Conservation (phyloP, 2,113 vertebrate genomes). For the Ia io region DNA sequence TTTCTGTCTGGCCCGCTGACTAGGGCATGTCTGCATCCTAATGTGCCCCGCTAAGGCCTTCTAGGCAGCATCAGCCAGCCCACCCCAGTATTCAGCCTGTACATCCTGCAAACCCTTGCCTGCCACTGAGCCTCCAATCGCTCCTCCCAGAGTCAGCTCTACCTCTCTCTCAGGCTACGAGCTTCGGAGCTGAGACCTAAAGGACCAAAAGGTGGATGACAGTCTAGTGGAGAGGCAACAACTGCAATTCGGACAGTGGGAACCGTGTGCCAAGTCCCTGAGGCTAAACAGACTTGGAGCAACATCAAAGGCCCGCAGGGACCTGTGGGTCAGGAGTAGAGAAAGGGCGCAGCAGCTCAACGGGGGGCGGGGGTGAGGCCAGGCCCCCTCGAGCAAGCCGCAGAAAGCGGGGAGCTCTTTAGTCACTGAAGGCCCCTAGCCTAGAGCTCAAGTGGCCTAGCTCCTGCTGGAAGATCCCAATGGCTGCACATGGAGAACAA, state of each 20-base stretch:
- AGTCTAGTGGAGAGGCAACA: background rate
- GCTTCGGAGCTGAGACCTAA: background rate
- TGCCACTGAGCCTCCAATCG: background rate
- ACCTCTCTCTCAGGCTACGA: background rate
- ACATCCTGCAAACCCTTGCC: background rate
- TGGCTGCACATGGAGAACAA: background rate
- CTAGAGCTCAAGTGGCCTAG: background rate
- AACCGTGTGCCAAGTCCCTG: background rate
- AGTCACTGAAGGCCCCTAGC: background rate
- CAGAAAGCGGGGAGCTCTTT: background rate
- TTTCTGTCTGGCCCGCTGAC: background rate
- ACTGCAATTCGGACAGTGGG: background rate
- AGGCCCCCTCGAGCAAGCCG: too few relatives aligned
- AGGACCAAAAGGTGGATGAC: background rate
- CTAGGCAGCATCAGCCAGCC: background rate
- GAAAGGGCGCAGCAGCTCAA: background rate
- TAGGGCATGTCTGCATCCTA: background rate
- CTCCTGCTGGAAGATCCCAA: background rate
- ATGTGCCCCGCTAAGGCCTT: accelerated
- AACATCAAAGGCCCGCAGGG: background rate
- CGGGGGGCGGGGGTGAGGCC: background rate
- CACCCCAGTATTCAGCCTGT: background rate
- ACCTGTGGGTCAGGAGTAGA: background rate
- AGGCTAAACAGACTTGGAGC: background rate
- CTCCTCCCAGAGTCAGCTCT: background rate